Evolutionary conservation across 2,888 invertebrate species (phyloP).

Genomic region (Selenia dentaria): DNA sequence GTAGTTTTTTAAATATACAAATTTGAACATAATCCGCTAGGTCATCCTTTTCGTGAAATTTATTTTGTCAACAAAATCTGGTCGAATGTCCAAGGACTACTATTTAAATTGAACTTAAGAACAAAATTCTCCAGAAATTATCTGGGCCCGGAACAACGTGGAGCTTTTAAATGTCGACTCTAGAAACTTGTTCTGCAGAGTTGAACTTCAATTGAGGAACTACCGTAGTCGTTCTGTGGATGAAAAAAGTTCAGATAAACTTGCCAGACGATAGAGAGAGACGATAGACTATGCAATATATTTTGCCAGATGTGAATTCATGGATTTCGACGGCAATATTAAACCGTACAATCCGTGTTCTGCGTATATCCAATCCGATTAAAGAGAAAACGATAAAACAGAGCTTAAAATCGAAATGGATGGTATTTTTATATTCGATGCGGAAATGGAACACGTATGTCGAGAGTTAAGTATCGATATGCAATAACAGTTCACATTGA

Average conservation of each 20-base stretch:
- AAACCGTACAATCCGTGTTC: neutral
- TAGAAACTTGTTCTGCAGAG: constrained; percentile 7
- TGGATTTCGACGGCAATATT: neutral
- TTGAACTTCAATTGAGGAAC: constrained; percentile 11
- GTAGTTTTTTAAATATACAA: no score
- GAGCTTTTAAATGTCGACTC: constrained; percentile 16
- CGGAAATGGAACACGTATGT: constrained; percentile 12
- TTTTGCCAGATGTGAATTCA: constrained; percentile 4
- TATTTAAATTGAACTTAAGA: constrained; percentile 13
- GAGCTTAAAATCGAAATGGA: constrained; percentile 23
- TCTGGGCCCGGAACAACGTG: constrained; percentile 8
- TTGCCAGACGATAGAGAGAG: constrained; percentile 55
- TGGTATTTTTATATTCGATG: constrained; percentile 33
- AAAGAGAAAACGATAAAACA: neutral
- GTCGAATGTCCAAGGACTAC: constrained; percentile 1
- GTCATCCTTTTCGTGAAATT: constrained; percentile 3
- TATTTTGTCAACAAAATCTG: constrained; percentile 14
- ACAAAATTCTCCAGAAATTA: constrained; percentile 14
- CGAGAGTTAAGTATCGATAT: constrained; percentile 32
- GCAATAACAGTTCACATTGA: constrained; percentile 57
- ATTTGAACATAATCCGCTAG: no score
- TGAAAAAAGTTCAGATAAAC: constrained; percentile 42
- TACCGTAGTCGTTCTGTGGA: constrained; percentile 18
- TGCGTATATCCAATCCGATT: neutral
- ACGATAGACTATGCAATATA: no score